Base-by-base conservation (phyloP, 1,140 invertebrate species). In the Drosophila obscura region DNA sequence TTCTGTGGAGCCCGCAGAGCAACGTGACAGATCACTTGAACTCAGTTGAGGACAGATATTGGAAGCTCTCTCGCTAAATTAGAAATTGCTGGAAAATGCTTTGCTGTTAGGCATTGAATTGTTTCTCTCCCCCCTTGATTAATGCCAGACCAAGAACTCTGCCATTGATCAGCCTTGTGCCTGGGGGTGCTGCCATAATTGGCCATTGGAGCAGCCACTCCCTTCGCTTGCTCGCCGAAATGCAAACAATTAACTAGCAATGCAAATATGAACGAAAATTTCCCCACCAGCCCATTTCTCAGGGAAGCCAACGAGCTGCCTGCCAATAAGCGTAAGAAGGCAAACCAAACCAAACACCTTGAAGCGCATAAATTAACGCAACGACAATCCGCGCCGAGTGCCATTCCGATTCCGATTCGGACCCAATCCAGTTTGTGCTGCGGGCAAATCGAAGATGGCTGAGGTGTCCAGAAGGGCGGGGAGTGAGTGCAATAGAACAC, bases 291-390 rank as follows among this genome's bases (percentile, higher is more conserved):
- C 19, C 60, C 43, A 57, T 76, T 73, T 46, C 26, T 73, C 49
- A 65, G 22, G 16, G 24, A 46, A 76, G 56, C 68, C 41, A 73
- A 31, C 3, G 28, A 56, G 51, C 45, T 72, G 67, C 67, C 71
- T 74, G 71, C 68, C 71, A 76, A 68, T 76, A 57, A 76, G 73
- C 31, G 50, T 76, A 41, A 76, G 75, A 67, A 76, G 52, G 57
- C 73, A 76, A 77, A 76, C 73, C 76, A 57, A 76, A 45, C 46
- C 73, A 76, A 77, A 77, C 73, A 77, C 63, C 64, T 76, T 57
- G 11, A 62, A 53, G 73, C 41, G 64, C 56, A 76, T 76, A 68
- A 68, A 76, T 76, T 61, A 76, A 75, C 7, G 5, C 22, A 66
- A 39, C 46, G 46, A 53, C 60, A 56, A 22, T 35, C 13, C 45